These are phyloP conservation scores for Tenebrio molitor DNA, from an alignment of 1,140 invertebrate genomes.

Conservation along the genomic window DNA sequence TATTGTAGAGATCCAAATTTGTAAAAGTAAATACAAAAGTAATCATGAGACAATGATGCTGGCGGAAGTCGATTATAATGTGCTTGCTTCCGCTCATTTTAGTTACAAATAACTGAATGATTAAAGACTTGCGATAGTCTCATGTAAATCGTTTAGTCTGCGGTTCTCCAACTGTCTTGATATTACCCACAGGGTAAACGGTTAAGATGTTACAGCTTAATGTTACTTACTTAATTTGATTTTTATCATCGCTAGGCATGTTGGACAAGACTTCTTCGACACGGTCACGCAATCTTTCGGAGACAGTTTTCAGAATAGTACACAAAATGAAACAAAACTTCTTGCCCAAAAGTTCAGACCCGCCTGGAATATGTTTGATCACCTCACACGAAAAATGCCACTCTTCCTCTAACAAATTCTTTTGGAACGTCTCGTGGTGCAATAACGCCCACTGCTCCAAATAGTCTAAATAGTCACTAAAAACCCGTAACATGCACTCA, in stretches of 20 bases:
- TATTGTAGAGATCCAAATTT: no score
- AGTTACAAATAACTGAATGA: no score
- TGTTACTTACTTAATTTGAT: slow-evolving; percentile 61
- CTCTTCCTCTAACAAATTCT: slow-evolving; percentile 84
- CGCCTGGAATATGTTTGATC: slow-evolving; percentile 78
- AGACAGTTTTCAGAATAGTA: slow-evolving; percentile 69
- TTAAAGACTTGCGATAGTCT: no score
- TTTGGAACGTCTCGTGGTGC: slow-evolving; percentile 78
- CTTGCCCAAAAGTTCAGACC: slow-evolving; percentile 75
- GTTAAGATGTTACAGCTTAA: no score
- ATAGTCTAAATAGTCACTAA: slow-evolving; percentile 80
- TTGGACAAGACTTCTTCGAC: slow-evolving; percentile 67
- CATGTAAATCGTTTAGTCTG: no score
- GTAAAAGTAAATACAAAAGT: no score
- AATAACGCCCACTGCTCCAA: slow-evolving; percentile 80
- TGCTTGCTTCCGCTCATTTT: no score
- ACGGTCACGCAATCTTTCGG: slow-evolving; percentile 68
- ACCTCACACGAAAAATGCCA: slow-evolving; percentile 83
- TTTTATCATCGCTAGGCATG: slow-evolving; percentile 56
- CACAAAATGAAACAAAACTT: slow-evolving; percentile 76
- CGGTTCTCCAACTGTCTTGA: no score
- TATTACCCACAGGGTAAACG: no score
- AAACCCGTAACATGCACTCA: slow-evolving; percentile 75
- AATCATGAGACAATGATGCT: no score
- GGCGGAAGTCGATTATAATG: no score